These are phyloP conservation scores for Xenopus laevis DNA, from an alignment of 2,113 vertebrate genomes.

Conservation along the genomic window DNA sequence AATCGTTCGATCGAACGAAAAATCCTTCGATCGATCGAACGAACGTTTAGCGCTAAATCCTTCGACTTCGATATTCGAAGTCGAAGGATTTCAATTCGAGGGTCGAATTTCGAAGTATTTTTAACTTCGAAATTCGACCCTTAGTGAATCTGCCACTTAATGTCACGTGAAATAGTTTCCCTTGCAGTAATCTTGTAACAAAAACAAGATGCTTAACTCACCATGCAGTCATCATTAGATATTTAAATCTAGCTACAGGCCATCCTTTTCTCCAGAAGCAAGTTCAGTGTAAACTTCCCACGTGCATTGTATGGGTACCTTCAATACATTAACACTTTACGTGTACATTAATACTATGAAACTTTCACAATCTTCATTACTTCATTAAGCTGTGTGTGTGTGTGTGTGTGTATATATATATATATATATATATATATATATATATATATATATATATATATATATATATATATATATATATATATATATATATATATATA, in stretches of 20 bases:
- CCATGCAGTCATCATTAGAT: neutral
- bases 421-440: conserved; percentile 1
- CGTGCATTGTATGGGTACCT: too few species aligned
- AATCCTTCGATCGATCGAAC: too few species aligned
- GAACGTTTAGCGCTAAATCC: too few species aligned
- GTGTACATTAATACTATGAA: neutral
- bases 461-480: conserved; percentile 1
- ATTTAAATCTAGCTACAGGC: neutral
- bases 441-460: conserved; percentile 1
- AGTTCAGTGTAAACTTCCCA: neutral
- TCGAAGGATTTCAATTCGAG: too few species aligned
- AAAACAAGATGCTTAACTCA: conserved; percentile 3
- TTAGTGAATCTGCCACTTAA: too few species aligned
- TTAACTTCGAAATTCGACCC: too few species aligned
- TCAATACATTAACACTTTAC: neutral
- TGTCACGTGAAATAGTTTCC: conserved; percentile 1
- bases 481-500: too few species aligned
- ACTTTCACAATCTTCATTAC: neutral
- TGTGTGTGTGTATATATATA: neutral
- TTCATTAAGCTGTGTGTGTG: too few species aligned
- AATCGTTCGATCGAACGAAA: too few species aligned
- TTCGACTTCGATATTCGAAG: too few species aligned
- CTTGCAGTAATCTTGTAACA: conserved; percentile 1
- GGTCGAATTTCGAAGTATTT: too few species aligned
- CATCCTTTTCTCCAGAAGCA: neutral